A percentile compares a stretch with the other conserved stretches of the same genome.
These are phyloP conservation scores for Diachrysia chrysitis DNA, from an alignment of 2,888 invertebrate species.

Conservation along the genomic window DNA sequence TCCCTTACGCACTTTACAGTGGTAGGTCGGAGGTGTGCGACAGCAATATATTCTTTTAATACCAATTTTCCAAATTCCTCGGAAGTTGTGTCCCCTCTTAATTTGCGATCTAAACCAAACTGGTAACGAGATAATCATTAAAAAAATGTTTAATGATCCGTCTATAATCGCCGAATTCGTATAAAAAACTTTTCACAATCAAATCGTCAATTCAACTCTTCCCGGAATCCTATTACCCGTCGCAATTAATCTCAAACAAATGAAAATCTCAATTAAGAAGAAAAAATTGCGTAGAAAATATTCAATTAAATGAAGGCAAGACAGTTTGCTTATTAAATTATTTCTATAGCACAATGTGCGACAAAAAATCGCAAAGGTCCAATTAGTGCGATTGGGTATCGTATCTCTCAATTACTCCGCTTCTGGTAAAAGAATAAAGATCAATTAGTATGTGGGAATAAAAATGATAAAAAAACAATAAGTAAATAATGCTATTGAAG, in stretches of 20 bases:
- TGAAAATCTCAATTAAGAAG: slow-evolving; percentile 16
- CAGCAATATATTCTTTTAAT: too few species aligned
- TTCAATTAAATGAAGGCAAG: slow-evolving; percentile 27
- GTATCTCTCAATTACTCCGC: slow-evolving; percentile 12
- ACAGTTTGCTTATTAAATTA: slow-evolving; percentile 20
- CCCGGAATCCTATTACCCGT: slow-evolving; percentile 6
- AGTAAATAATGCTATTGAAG: background rate
- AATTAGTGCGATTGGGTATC: slow-evolving; percentile 36
- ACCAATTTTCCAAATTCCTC: too few species aligned
- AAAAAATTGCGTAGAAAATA: slow-evolving; percentile 14
- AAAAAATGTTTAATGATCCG: slow-evolving; percentile 4
- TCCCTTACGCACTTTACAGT: too few species aligned
- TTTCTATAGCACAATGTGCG: slow-evolving; percentile 9
- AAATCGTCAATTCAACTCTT: slow-evolving; percentile 6
- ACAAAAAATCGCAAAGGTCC: slow-evolving; percentile 19
- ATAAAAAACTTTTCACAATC: slow-evolving; percentile 5
- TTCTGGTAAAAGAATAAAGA: slow-evolving; percentile 5
- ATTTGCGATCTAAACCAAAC: background rate
- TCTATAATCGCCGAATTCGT: background rate
- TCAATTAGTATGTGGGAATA: background rate
- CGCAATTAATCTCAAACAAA: slow-evolving; percentile 13
- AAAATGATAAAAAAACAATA: background rate
- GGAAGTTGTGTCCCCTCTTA: too few species aligned
- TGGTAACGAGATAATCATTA: background rate
- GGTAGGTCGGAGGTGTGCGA: too few species aligned